Evolutionary conservation across 92 coral and sea anemone species (phyloP).

Genomic region (Parazoanthus swiftii): DNA sequence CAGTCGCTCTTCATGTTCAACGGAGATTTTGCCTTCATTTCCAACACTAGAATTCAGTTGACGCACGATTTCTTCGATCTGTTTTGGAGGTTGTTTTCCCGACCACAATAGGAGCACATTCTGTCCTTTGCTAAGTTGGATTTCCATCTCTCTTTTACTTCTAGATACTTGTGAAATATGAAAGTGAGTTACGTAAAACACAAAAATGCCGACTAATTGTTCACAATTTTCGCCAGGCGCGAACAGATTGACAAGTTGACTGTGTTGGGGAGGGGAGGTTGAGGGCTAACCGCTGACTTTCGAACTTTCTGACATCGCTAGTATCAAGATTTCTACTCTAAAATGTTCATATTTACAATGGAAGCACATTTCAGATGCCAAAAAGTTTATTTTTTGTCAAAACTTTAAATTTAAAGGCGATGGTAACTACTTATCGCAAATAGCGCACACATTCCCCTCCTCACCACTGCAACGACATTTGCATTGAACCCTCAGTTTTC

Average conservation of each 20-base stretch:
- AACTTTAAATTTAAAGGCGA: too few species aligned
- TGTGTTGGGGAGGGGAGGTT: slow-evolving; percentile 11
- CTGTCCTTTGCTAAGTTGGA: slow-evolving; percentile 53
- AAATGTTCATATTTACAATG: too few species aligned
- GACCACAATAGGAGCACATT: slow-evolving; percentile 85
- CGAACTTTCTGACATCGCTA: neutral
- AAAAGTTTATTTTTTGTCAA: too few species aligned
- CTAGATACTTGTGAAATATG: neutral
- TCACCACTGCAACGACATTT: too few species aligned
- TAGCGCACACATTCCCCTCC: too few species aligned
- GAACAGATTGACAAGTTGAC: neutral
- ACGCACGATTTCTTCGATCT: slow-evolving; percentile 71
- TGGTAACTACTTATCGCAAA: too few species aligned
- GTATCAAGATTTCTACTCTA: neutral
- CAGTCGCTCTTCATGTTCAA: slow-evolving; percentile 88
- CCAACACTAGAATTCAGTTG: slow-evolving; percentile 65
- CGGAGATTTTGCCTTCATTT: slow-evolving; percentile 65
- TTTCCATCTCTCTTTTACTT: slow-evolving; percentile 55
- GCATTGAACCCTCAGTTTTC: neutral
- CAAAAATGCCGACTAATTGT: slow-evolving; percentile 21
- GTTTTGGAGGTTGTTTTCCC: slow-evolving; percentile 76
- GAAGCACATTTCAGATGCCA: neutral
- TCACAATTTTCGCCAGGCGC: slow-evolving; percentile 18
- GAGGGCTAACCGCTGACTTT: neutral
- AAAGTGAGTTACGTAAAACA: neutral